These are phyloP conservation scores for Synergus laeviventris DNA, from an alignment of 2,888 invertebrate genomes.

Conservation along the genomic window DNA sequence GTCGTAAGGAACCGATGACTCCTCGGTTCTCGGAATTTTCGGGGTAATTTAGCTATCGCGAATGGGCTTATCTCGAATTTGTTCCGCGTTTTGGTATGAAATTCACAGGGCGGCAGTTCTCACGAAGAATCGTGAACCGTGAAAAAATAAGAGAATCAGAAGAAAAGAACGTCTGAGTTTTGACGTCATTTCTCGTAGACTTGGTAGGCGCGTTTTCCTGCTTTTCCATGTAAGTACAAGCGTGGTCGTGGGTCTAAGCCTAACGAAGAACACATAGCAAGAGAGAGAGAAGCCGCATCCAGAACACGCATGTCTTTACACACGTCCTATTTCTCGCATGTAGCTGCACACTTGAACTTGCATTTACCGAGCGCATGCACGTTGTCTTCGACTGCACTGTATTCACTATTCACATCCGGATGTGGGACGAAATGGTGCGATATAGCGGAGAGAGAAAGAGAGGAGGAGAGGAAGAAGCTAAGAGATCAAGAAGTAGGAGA, in stretches of 20 bases:
- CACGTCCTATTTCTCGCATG: neutral
- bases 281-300: neutral
- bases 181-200: slow-evolving; percentile 1
- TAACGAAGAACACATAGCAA: neutral
- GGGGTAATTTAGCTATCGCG: too few species aligned
- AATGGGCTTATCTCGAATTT: neutral
- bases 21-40: neutral
- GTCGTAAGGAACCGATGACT: slow-evolving; percentile 12
- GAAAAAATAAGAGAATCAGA: neutral
- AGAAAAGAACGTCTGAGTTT: neutral
- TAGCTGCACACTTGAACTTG: slow-evolving; percentile 24
- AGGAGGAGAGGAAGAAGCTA: slow-evolving; percentile 45
- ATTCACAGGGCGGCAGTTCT: neutral
- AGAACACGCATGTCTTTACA: neutral
- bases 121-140: neutral
- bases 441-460: slow-evolving; percentile 54
- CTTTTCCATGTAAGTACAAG: neutral
- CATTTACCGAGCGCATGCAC: neutral
- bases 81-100: neutral
- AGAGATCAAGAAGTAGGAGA: slow-evolving; percentile 41
- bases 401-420: slow-evolving; percentile 28
- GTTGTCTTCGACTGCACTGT: slow-evolving; percentile 11
- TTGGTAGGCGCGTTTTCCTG: neutral
- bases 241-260: neutral
- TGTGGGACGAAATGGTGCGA: slow-evolving; percentile 37